phyloP scores from a whole-genome alignment of 2,797 vertebrate genomes.

The Micromesistius poutassou region DNA sequence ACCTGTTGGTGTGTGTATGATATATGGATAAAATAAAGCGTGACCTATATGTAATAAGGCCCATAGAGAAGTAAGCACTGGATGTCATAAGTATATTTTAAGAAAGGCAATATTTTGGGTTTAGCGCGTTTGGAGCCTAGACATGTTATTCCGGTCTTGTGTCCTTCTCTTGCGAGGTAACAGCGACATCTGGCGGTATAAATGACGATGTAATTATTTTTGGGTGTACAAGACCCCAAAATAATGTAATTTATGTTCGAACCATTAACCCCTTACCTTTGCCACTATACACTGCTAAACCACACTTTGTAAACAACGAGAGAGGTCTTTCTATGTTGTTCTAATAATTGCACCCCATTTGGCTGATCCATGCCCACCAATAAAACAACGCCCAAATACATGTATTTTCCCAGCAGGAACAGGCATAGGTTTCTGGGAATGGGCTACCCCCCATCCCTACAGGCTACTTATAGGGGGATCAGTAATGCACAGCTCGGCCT shows the following conservation, averaged over 20 bases:
- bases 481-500: conserved; percentile 8
- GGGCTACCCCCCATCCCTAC: conserved; percentile 17
- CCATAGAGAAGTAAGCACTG: too few species aligned
- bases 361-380: background rate
- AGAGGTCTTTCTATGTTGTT: too few species aligned
- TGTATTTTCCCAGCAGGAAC: background rate
- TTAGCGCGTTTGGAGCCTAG: background rate
- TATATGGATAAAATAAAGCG: background rate
- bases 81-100: too few species aligned
- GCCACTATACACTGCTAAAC: background rate
- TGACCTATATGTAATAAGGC: background rate
- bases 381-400: background rate
- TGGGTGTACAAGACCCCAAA: background rate
- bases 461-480: conserved; percentile 8
- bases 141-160: background rate
- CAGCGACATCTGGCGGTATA: conserved; percentile 55
- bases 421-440: background rate
- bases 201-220: background rate
- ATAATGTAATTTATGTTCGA: background rate
- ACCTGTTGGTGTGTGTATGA: background rate
- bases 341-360: background rate
- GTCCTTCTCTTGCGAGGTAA: conserved; percentile 6
- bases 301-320: background rate
- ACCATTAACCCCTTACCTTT: background rate
- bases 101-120: background rate